Conservation (phyloP, 2,888 invertebrate genomes). For the Meganola albula region DNA sequence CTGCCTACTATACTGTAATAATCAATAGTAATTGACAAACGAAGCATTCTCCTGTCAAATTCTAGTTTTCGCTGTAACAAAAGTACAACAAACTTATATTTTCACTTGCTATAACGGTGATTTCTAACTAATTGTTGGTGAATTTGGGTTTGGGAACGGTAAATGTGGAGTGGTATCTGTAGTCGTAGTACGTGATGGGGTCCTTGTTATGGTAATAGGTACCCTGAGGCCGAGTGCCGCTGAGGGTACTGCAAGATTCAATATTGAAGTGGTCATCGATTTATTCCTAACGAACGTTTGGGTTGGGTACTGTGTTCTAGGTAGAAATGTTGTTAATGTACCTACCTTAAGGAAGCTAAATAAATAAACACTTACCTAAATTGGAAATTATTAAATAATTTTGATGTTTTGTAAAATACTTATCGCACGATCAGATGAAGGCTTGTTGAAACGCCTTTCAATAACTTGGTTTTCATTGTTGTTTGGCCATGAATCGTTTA, state of each 20-base stretch:
- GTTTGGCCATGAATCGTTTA: no score
- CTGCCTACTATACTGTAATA: constrained; percentile 63
- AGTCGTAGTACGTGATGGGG: constrained; percentile 67
- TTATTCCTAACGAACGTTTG: constrained; percentile 35
- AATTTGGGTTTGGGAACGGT: constrained; percentile 18
- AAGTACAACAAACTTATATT: constrained; percentile 29
- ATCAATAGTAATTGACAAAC: constrained; percentile 77
- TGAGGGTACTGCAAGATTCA: constrained; percentile 42
- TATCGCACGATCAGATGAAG: no score
- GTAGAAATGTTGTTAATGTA: no score
- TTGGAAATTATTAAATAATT: no score
- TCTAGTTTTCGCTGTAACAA: constrained; percentile 61
- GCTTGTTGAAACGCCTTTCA: no score
- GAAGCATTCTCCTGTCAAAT: constrained; percentile 75
- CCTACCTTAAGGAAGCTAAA: no score
- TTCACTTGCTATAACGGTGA: constrained; percentile 10
- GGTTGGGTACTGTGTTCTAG: constrained; percentile 11
- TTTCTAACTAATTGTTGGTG: neutral
- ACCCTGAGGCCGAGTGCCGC: constrained; percentile 52
- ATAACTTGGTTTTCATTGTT: no score
- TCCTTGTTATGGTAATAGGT: constrained; percentile 74
- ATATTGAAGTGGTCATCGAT: constrained; percentile 54
- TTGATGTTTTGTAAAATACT: no score
- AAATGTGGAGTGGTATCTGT: constrained; percentile 20
- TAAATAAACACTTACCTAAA: no score